A percentile compares a stretch with the other conserved stretches of the same genome.
Evolutionary conservation across 1,140 invertebrate species (phyloP).

Genomic region (Nasonia vitripennis): DNA sequence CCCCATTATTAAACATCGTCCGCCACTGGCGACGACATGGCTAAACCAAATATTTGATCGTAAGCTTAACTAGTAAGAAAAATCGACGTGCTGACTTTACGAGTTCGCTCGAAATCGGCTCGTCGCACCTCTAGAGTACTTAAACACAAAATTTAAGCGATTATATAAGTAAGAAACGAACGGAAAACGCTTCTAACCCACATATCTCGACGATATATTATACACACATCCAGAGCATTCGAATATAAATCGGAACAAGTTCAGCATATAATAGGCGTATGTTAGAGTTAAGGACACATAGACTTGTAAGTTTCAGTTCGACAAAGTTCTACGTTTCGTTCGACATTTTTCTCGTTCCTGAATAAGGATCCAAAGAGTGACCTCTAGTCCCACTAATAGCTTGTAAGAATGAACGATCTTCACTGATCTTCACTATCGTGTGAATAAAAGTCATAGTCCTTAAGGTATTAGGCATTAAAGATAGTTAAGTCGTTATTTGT

Average conservation of each 20-base stretch:
- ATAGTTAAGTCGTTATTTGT: not conserved
- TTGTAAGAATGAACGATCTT: slow-evolving; percentile 21
- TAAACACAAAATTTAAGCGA: slow-evolving; percentile 14
- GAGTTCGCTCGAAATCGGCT: not conserved
- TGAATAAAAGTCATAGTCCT: slow-evolving; percentile 26
- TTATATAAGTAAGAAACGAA: not conserved
- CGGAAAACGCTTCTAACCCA: slow-evolving; percentile 12
- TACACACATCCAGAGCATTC: not conserved
- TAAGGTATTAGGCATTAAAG: slow-evolving; percentile 9
- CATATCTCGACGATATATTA: slow-evolving; percentile 38
- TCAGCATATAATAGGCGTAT: not conserved
- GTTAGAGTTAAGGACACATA: not conserved
- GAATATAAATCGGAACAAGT: not conserved
- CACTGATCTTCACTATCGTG: not conserved
- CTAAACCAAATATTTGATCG: slow-evolving; percentile 46
- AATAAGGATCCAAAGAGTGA: slow-evolving; percentile 48
- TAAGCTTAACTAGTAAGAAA: slow-evolving; percentile 20
- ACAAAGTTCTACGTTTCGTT: slow-evolving; percentile 19
- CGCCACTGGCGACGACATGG: not conserved
- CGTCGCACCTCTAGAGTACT: slow-evolving; percentile 40
- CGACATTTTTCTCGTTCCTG: slow-evolving; percentile 40
- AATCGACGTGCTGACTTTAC: not conserved
- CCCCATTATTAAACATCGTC: not conserved
- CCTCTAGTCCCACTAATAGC: slow-evolving; percentile 45
- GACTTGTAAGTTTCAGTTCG: slow-evolving; percentile 28